phyloP scores from a whole-genome alignment of 2,888 invertebrate genomes.

The Lissocephala sabroskyi region DNA sequence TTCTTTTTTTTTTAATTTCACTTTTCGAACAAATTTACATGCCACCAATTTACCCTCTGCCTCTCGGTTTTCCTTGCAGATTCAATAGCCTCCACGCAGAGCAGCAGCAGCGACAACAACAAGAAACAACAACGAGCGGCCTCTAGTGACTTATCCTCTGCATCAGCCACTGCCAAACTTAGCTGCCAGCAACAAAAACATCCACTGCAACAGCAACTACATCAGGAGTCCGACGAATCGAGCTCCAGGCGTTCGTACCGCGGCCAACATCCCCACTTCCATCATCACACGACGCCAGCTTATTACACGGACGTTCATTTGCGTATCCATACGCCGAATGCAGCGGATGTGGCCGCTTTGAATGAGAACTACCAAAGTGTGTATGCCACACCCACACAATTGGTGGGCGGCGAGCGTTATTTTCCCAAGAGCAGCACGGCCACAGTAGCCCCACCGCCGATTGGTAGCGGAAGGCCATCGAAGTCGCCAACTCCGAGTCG shows the following conservation, averaged over 20 bases:
- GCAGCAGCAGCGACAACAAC: constrained; percentile 27
- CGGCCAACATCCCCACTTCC: constrained; percentile 68
- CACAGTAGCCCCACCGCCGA: constrained; percentile 54
- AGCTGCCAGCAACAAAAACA: constrained; percentile 72
- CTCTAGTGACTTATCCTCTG: constrained; percentile 69
- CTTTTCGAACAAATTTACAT: no score
- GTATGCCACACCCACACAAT: constrained; percentile 68
- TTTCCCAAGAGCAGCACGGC: constrained; percentile 65
- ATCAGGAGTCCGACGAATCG: constrained; percentile 28
- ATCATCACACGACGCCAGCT: constrained; percentile 67
- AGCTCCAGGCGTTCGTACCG: constrained; percentile 52
- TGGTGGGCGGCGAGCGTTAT: constrained; percentile 61
- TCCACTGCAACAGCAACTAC: constrained; percentile 39
- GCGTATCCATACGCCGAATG: constrained; percentile 67
- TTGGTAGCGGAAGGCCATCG: constrained; percentile 8
- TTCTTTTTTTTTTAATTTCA: not conserved
- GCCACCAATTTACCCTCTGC: no score
- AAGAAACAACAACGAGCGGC: constrained; percentile 45
- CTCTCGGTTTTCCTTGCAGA: constrained; percentile 41
- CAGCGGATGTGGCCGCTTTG: constrained; percentile 55
- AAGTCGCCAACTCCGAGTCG: constrained; percentile 10
- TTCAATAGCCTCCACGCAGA: constrained; percentile 47
- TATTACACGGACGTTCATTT: constrained; percentile 69
- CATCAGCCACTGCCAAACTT: constrained; percentile 74
- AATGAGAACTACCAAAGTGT: constrained; percentile 71